Conservation (phyloP, 1,140 invertebrate species). For the Apis mellifera region Amel_HAv3.1 CM009931.2:12956001-12956500, state of each 20-base stretch:
- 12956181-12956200: too few relatives aligned
- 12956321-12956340: slow-evolving; percentile 51
- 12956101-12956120: too few relatives aligned
- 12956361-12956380: slow-evolving; percentile 50
- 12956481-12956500: slow-evolving; percentile 37
- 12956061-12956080: too few relatives aligned
- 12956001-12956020: too few relatives aligned
- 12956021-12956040: too few relatives aligned
- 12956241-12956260: background rate
- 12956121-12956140: too few relatives aligned
- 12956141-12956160: too few relatives aligned
- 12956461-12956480: background rate
- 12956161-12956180: too few relatives aligned
- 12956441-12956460: background rate
- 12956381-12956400: slow-evolving; percentile 54
- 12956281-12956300: slow-evolving; percentile 38
- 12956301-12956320: background rate
- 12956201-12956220: too few relatives aligned
- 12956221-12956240: too few relatives aligned
- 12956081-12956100: too few relatives aligned
- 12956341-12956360: slow-evolving; percentile 72
- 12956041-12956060: too few relatives aligned
- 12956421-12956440: slow-evolving; percentile 18
- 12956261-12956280: slow-evolving; percentile 8
- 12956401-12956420: slow-evolving; percentile 20